These are phyloP conservation scores for Sialia sialis DNA, from an alignment of 2,113 vertebrate genomes.

Conservation along the genomic window DNA sequence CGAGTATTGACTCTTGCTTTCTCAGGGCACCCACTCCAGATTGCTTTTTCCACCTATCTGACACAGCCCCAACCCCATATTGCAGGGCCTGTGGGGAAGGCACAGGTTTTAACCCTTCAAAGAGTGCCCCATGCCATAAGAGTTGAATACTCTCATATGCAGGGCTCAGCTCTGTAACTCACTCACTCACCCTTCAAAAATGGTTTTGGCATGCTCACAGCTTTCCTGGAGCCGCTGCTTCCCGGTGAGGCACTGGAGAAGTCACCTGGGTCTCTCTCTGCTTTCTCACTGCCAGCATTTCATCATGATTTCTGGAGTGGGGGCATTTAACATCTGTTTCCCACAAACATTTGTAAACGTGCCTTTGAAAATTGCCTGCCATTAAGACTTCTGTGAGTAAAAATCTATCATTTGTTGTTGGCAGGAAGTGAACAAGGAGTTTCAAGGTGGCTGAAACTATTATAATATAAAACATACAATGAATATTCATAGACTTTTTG, in stretches of 20 bases:
- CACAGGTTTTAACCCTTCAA: background rate
- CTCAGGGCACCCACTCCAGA: background rate
- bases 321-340: slow-evolving; percentile 7
- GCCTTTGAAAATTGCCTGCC: slow-evolving; percentile 15
- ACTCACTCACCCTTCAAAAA: background rate
- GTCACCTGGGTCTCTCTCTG: background rate
- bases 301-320: background rate
- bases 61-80: background rate
- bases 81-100: background rate
- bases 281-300: background rate
- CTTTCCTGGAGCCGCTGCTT: background rate
- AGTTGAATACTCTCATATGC: background rate
- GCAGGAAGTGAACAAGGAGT: background rate
- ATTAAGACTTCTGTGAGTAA: slow-evolving; percentile 7
- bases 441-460: background rate
- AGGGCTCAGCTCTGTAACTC: background rate
- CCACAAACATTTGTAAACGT: background rate
- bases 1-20: background rate
- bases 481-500: slow-evolving; percentile 16
- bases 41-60: background rate
- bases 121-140: background rate
- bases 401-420: background rate
- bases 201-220: fast-evolving
- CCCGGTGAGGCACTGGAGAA: background rate
- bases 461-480: background rate